Base-by-base conservation (phyloP, 2,888 invertebrate species). In the Sinotaia quadrata region DNA sequence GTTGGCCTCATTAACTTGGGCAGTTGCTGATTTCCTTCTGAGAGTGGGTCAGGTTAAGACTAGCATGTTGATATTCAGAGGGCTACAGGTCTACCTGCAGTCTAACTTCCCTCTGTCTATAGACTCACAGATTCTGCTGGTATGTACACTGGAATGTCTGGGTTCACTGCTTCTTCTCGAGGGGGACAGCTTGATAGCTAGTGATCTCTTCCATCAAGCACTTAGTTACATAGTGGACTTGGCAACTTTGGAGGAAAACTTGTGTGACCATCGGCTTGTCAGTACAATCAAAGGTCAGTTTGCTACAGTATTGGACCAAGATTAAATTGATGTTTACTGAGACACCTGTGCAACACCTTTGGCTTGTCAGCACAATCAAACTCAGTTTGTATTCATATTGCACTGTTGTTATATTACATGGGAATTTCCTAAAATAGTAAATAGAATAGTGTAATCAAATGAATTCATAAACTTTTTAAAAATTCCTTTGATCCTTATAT, bases 271-370 rank as follows among this genome's bases (percentile, higher is more conserved):
- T 15, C 52, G 54, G 36, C 63, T 54, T 36, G 54, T 63, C 36
- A 31, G 34, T 37, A 63, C 63, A n/a, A 37, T 63, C 15, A 63
- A 54, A 63, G 63, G 63, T 63, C 12, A 52, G 27, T 0, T 27
- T 24, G 27, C 54, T 54, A 3, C 54, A 54, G n/a, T 4, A 41
- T 41, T n/a, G n/a, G n/a, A n/a, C n/a, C n/a, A n/a, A n/a, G n/a
- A n/a, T n/a, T n/a, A n/a, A n/a, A n/a, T n/a, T n/a, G n/a, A n/a
- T n/a, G n/a, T n/a, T n/a, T n/a, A n/a, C n/a, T n/a, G n/a, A n/a
- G n/a, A n/a, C n/a, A n/a, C n/a, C n/a, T n/a, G n/a, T n/a, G n/a
- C n/a, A n/a, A n/a, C n/a, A n/a, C n/a, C n/a, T n/a, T n/a, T n/a
- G n/a, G n/a, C n/a, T n/a, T n/a, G n/a, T n/a, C n/a, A n/a, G n/a